phyloP scores from a whole-genome alignment of 2,797 vertebrate genomes.

The Ptychadena robeensis region DNA sequence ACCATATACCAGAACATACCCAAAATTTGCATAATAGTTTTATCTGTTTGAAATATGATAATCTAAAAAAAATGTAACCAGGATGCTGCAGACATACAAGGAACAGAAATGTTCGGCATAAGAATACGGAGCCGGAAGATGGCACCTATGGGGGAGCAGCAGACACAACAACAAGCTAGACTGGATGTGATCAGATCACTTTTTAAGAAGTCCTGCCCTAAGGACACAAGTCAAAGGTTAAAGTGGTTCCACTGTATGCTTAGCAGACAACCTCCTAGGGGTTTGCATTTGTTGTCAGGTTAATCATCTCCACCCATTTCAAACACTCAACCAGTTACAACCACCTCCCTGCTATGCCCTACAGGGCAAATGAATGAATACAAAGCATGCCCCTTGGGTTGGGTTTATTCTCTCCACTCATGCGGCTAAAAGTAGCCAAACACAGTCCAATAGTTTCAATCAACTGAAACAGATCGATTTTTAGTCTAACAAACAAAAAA shows the following conservation, averaged over 20 bases:
- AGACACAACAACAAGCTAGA: conserved; percentile 17
- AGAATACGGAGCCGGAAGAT: background rate
- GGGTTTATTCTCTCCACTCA: no score
- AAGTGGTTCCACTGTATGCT: conserved; percentile 35
- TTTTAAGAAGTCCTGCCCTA: conserved; percentile 13
- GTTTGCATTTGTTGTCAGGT: background rate
- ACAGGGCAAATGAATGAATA: background rate
- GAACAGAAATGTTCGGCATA: background rate
- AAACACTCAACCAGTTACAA: background rate
- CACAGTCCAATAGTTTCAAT: no score
- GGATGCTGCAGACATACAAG: background rate
- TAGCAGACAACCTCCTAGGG: conserved; percentile 24
- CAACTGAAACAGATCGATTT: no score
- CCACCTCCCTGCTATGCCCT: background rate
- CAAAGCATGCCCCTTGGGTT: background rate
- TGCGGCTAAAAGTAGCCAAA: no score
- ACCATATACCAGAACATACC: no score
- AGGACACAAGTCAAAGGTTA: conserved; percentile 41
- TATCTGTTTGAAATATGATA: no score
- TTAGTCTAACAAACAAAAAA: no score
- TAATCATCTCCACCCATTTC: conserved; percentile 2
- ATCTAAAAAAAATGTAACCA: background rate
- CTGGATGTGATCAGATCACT: background rate
- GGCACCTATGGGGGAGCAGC: background rate
- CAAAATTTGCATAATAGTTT: no score